A percentile compares a stretch with the other conserved stretches of the same genome.
phyloP scores from a whole-genome alignment of 2,888 invertebrate species.

The Galeruca laticollis region DNA sequence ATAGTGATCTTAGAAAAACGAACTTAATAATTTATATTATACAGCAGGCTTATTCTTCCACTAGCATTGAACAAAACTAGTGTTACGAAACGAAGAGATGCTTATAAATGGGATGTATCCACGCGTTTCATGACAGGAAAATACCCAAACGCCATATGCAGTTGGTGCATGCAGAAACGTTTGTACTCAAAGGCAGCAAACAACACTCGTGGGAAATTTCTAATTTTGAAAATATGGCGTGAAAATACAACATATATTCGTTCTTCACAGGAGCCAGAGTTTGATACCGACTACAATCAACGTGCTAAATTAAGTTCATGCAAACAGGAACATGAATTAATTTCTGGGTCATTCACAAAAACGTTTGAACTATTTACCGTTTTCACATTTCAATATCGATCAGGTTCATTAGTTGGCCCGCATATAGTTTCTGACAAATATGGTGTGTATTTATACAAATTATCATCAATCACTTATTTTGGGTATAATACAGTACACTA shows the following conservation, averaged over 20 bases:
- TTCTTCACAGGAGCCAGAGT: conserved; percentile 13
- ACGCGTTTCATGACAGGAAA: not conserved
- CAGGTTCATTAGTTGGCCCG: not conserved
- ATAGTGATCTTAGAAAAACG: no score
- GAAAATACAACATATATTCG: conserved; percentile 49
- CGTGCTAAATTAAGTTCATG: not conserved
- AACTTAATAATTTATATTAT: not conserved
- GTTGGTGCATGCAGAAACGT: conserved; percentile 43
- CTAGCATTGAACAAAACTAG: not conserved
- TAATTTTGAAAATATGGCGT: conserved; percentile 51
- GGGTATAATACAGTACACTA: no score
- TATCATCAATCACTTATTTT: no score
- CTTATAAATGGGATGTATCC: not conserved
- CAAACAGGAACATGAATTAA: conserved; percentile 11
- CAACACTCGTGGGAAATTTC: conserved; percentile 53
- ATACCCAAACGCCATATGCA: conserved; percentile 48
- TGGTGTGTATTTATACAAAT: not conserved
- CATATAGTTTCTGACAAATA: not conserved
- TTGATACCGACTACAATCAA: not conserved
- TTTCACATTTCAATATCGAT: not conserved
- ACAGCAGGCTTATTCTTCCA: not conserved
- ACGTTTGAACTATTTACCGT: not conserved
- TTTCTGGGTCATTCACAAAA: conserved; percentile 3
- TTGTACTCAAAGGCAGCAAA: conserved; percentile 49
- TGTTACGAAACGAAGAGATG: not conserved